Evolutionary conservation across 2,797 vertebrate genomes (phyloP).

Genomic region (Clarias platycephalus): DNA sequence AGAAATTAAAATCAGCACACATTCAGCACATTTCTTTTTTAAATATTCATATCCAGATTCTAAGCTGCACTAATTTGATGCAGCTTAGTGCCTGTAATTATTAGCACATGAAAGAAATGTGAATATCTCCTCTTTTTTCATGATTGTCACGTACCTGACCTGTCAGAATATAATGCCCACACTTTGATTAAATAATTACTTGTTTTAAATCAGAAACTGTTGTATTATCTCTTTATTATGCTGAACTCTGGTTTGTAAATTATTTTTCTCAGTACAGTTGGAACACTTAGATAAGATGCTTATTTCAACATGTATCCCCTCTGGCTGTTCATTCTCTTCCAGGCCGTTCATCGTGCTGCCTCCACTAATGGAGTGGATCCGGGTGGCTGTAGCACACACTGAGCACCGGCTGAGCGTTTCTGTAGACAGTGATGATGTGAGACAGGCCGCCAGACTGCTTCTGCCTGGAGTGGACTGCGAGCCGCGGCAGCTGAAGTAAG

Average conservation of each 20-base stretch:
- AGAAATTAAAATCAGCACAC: background rate
- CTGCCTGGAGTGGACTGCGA: constrained; percentile 82
- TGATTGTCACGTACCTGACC: background rate
- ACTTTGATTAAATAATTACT: constrained; percentile 9
- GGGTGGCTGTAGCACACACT: constrained; percentile 77
- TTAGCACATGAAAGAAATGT: background rate
- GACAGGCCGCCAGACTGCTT: constrained; percentile 79
- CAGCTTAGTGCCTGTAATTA: constrained; percentile 14
- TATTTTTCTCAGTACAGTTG: background rate
- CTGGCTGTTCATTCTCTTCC: constrained; percentile 44
- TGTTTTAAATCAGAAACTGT: background rate
- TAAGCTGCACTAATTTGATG: background rate
- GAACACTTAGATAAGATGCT: background rate
- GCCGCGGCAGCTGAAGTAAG: constrained; percentile 78
- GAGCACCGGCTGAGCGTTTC: constrained; percentile 79
- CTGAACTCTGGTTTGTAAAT: background rate
- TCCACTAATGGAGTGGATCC: constrained; percentile 83
- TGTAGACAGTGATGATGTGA: constrained; percentile 80
- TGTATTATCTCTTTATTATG: background rate
- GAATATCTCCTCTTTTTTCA: background rate
- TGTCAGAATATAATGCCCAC: background rate
- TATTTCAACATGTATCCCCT: background rate
- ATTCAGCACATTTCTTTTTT: background rate
- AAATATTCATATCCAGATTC: background rate
- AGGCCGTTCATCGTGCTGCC: constrained; percentile 80